phyloP scores from a whole-genome alignment of 2,888 invertebrate genomes.

The Drosophila silvestris region DNA sequence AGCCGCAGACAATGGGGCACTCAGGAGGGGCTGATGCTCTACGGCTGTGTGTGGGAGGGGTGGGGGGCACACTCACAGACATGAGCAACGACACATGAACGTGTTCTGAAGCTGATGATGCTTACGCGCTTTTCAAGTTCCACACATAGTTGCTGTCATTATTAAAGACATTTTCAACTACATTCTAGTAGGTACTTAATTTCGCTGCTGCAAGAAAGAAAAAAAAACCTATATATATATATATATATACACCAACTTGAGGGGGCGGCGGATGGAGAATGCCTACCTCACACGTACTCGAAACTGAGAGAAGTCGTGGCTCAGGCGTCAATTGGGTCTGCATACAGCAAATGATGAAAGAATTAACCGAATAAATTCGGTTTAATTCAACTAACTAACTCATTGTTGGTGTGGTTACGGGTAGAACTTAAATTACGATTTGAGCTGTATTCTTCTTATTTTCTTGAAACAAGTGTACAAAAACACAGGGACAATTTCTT shows the following conservation, averaged over 20 bases:
- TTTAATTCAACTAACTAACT: not conserved
- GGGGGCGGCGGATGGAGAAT: slow-evolving; percentile 32
- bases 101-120: slow-evolving; percentile 74
- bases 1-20: slow-evolving; percentile 12
- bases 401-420: not conserved
- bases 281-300: slow-evolving; percentile 72
- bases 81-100: slow-evolving; percentile 69
- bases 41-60: not conserved
- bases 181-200: slow-evolving; percentile 81
- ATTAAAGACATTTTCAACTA: slow-evolving; percentile 82
- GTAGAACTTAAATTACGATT: not conserved
- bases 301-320: not conserved
- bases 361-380: not conserved
- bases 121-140: slow-evolving; percentile 82
- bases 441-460: not conserved
- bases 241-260: not conserved
- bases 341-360: not conserved
- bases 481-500: not conserved
- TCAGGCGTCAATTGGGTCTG: not conserved
- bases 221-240: not conserved
- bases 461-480: not conserved
- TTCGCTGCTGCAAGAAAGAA: slow-evolving; percentile 40
- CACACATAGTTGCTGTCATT: slow-evolving; percentile 81
- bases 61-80: slow-evolving; percentile 23
- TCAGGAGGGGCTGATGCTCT: not conserved